Evolutionary conservation across 1,140 invertebrate species (phyloP), one percentile per base, ranked within the genome.

Genomic region (Neotoxoptera formosana): DNA sequence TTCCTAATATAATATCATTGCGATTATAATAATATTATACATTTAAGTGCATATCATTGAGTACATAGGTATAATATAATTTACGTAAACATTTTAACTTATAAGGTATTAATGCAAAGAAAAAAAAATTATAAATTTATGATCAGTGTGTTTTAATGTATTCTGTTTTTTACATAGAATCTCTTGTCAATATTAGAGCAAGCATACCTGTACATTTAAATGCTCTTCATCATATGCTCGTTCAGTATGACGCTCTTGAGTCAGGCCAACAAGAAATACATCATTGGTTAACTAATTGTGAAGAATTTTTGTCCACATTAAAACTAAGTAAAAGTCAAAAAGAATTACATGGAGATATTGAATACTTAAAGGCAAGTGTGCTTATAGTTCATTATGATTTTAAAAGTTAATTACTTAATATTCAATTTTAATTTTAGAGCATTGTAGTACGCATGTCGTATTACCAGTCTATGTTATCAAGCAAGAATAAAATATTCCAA

Each of bases 391-490:
- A 11, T 20, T 7, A 34, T 21, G 17, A 17, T 48, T 20, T 88
- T 48, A n/a, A 30, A 87, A n/a, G 30, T 51, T 51, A 45, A 84
- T 84, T 41, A 41, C 41, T 20, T 30, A 21, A 56, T 56, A 11
- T 56, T 89, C 11, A 25, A 89, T 56, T 51, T 48, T 48, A 36
- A 94, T 93, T 95, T 93, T 94, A 96, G 96, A 96, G 96, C 34
- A 98, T 98, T 95, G 98, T 99, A 95, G 97, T 98, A 0, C 96
- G 98, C 93, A 98, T 97, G 0, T 96, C 98, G 0, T 99, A 99
- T 95, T 99, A 99, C 95, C 98, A 97, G 95, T 98, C 98, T 0
- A 98, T 99, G 97, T 95, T 99, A 81, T 98, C 99, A 94, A 99
- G 98, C 94, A 99, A 99, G 95, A 99, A 98, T 95, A 99, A 99